Conservation (phyloP, 2,888 invertebrate genomes). For the Drosophila lacicola region DNA sequence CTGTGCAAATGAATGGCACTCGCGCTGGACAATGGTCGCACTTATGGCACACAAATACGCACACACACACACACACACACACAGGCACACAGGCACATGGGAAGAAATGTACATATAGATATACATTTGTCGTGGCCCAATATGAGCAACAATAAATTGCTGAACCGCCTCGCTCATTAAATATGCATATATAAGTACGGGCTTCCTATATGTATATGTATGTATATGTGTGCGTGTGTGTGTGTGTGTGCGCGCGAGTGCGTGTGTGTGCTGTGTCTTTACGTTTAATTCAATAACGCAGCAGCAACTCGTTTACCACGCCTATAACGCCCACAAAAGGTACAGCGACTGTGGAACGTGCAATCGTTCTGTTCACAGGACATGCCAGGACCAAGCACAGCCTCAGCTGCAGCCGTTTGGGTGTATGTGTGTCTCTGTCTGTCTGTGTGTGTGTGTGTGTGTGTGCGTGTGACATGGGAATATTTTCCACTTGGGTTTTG, state of each 20-base stretch:
- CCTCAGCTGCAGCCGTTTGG: conserved; percentile 37
- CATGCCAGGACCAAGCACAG: conserved; percentile 18
- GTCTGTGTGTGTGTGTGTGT: conserved; percentile 10
- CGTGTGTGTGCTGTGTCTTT: conserved; percentile 22
- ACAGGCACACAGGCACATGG: neutral
- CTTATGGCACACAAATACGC: conserved; percentile 27
- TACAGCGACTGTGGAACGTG: conserved; percentile 29
- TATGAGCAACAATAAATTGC: conserved; percentile 62
- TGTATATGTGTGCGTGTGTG: conserved; percentile 7
- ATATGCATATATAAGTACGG: conserved; percentile 22
- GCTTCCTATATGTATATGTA: neutral
- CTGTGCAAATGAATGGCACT: conserved; percentile 39
- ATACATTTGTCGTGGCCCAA: conserved; percentile 15
- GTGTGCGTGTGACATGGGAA: conserved; percentile 31
- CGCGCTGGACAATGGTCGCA: conserved; percentile 27
- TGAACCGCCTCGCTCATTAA: conserved; percentile 65
- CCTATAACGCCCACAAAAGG: conserved; percentile 46
- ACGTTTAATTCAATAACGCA: conserved; percentile 74
- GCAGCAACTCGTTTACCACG: conserved; percentile 60
- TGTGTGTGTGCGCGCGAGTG: neutral
- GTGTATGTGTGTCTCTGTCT: conserved; percentile 5
- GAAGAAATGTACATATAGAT: neutral
- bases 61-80: neutral
- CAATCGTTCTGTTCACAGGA: conserved; percentile 33
- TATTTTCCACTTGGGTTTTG: conserved; percentile 48